Percentiles rank a stretch among this genome's conserved stretches.
phyloP scores from a whole-genome alignment of 2,797 vertebrate species.

The Holocentrus rufus region DNA sequence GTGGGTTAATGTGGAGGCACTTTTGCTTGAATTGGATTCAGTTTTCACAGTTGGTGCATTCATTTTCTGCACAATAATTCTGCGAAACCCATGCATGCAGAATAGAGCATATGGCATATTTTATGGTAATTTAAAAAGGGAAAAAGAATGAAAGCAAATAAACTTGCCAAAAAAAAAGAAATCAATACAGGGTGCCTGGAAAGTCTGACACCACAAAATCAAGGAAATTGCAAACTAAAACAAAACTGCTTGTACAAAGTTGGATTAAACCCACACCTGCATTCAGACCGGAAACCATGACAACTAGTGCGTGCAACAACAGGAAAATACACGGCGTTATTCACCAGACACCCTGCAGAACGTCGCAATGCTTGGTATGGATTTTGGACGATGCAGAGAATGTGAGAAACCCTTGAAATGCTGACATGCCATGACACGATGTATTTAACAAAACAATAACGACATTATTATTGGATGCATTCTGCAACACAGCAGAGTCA shows the following conservation, averaged over 20 bases:
- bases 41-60: background rate
- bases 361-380: too few relatives aligned
- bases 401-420: too few relatives aligned
- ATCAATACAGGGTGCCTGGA: background rate
- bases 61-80: background rate
- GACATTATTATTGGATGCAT: too few relatives aligned
- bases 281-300: background rate
- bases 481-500: background rate
- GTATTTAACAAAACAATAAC: too few relatives aligned
- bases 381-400: too few relatives aligned
- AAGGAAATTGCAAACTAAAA: background rate
- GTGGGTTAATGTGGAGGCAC: background rate
- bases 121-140: too few relatives aligned
- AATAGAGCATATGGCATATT: background rate
- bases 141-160: too few relatives aligned
- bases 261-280: background rate
- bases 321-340: background rate
- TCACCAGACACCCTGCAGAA: too few relatives aligned
- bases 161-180: background rate
- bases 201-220: too few relatives aligned
- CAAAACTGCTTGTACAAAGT: background rate
- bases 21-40: constrained; percentile 5
- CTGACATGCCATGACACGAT: too few relatives aligned
- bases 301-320: background rate
- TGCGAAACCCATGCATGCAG: background rate